Base-by-base conservation (phyloP, 2,113 vertebrate species). In the Indri indri region DNA sequence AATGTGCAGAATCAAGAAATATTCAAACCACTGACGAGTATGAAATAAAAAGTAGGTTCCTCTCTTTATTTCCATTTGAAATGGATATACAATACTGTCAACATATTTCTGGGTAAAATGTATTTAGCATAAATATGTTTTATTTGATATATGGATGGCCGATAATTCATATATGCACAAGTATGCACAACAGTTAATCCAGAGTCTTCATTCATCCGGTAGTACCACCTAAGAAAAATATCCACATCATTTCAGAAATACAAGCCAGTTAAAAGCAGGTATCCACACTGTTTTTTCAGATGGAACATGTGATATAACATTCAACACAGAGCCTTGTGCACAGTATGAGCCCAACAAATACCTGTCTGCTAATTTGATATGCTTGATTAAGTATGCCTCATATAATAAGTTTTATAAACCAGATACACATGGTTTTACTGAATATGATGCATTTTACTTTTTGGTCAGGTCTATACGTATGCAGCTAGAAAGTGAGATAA, bases 361-460 rank as follows among this genome's bases (percentile, higher is more conserved):
- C 22, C 34, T 66, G 13, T 52, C 52, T 91, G 42, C 9, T 82
- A n/a, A 93, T 66, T 89, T 93, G 40, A 89, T 86, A 83, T 61
- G 86, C 54, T 95, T 82, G 88, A 94, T 92, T 70, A 91, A 86
- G 93, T 86, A 88, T 63, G n/a, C 25, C 12, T 91, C 23, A 2
- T 17, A 50, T 89, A 83, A 68, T 89, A 89, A 32, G 32, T 73
- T 93, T 89, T 89, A 63, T 76, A 89, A 96, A 73, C 22, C n/a
- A 89, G 47, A 77, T 54, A 25, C 23, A 73, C 32, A n/a, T 70
- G 59, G 32, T 70, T 96, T 97, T 63, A 68, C 42, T 37, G 45
- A 88, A 77, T 82, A 85, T 50, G 88, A 83, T 86, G 22, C 73
- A 86, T 88, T 86, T 50, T 52, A 50, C 89, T 79, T 94, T 93